phyloP scores from a whole-genome alignment of 1,140 invertebrate genomes.

The Pollicipes pollicipes region DNA sequence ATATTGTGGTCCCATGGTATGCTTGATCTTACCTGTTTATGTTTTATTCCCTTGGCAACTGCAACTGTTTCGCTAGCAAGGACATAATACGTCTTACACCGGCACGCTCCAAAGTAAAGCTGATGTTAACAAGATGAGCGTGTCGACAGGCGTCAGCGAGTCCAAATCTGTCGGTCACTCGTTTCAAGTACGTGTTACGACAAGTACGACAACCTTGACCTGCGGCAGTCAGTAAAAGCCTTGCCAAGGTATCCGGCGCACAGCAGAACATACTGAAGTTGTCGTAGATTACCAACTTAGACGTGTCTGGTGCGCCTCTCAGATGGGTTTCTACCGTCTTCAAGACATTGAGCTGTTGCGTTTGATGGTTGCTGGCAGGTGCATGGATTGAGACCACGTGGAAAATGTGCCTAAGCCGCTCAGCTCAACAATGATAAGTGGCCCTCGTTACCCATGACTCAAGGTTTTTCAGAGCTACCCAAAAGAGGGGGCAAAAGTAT shows the following conservation, averaged over 20 bases:
- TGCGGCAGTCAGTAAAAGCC: neutral
- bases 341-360: neutral
- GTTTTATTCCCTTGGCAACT: neutral
- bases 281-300: neutral
- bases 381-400: neutral
- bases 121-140: neutral
- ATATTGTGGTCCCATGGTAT: neutral
- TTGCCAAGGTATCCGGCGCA: neutral
- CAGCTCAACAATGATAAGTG: neutral
- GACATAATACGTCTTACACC: neutral
- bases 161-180: neutral
- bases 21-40: neutral
- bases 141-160: neutral
- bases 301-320: neutral
- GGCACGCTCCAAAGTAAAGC: neutral
- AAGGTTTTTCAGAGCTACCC: neutral
- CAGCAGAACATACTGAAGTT: neutral
- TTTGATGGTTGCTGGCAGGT: neutral
- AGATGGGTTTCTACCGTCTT: neutral
- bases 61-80: neutral
- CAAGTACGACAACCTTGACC: too few species aligned
- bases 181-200: neutral
- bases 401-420: neutral
- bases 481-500: neutral
- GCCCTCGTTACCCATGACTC: neutral